phyloP scores from a whole-genome alignment of 1,140 invertebrate genomes.

The Reticulitermes speratus region DNA sequence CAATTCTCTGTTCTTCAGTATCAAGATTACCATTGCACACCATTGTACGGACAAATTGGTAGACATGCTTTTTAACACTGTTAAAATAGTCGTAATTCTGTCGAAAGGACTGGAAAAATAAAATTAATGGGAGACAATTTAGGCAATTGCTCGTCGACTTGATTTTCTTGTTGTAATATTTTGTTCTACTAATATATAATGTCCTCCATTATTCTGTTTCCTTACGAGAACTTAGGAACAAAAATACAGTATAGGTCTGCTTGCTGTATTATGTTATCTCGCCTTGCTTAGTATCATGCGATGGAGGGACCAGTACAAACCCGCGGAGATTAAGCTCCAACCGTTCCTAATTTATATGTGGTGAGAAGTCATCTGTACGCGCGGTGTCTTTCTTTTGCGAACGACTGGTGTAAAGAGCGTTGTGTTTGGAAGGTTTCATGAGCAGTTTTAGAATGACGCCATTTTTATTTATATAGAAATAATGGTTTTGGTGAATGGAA shows the following conservation, averaged over 20 bases:
- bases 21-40: not conserved
- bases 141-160: not conserved
- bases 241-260: not conserved
- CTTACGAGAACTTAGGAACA: not conserved
- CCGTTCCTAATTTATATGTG: too few relatives aligned
- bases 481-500: too few relatives aligned
- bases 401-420: too few relatives aligned
- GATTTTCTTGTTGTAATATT: not conserved
- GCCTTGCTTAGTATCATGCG: too few relatives aligned
- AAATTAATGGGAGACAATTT: not conserved
- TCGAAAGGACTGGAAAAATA: not conserved
- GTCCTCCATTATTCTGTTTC: not conserved
- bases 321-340: too few relatives aligned
- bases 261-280: not conserved
- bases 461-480: too few relatives aligned
- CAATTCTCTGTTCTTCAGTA: not conserved
- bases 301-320: too few relatives aligned
- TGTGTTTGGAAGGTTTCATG: too few relatives aligned
- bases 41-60: not conserved
- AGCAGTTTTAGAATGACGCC: too few relatives aligned
- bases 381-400: too few relatives aligned
- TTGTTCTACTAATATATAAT: not conserved
- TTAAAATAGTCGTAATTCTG: too few relatives aligned
- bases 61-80: not conserved
- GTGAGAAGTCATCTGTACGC: too few relatives aligned